Conservation (phyloP, 2,113 vertebrate species). For the Coryphaenoides rupestris region DNA sequence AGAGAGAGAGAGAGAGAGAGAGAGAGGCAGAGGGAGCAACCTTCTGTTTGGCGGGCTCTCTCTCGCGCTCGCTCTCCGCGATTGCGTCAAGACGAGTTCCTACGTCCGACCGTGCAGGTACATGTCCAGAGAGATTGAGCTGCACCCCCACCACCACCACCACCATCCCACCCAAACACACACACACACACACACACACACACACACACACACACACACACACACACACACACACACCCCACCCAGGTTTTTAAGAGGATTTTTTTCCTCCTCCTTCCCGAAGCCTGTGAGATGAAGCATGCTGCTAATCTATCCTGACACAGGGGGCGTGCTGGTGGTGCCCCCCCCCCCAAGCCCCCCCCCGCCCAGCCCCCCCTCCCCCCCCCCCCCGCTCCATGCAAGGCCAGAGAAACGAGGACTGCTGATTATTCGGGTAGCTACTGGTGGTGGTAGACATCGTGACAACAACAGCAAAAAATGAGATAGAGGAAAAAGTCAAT, state of each 20-base stretch:
- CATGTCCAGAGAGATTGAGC: slow-evolving; percentile 62
- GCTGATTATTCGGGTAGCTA: slow-evolving; percentile 40
- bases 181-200: no score
- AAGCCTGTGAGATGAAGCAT: slow-evolving; percentile 56
- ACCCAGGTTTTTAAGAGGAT: slow-evolving; percentile 57
- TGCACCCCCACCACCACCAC: slow-evolving; percentile 45
- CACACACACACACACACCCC: no score
- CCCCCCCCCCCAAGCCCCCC: slow-evolving; percentile 55
- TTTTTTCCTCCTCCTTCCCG: slow-evolving; percentile 52
- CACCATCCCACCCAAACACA: no score
- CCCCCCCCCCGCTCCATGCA: slow-evolving; percentile 44
- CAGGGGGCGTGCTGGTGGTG: slow-evolving; percentile 58
- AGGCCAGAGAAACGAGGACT: neutral
- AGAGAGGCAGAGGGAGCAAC: no score
- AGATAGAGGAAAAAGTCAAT: no score
- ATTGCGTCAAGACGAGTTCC: slow-evolving; percentile 38
- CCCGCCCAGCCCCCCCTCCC: slow-evolving; percentile 45
- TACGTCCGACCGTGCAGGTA: slow-evolving; percentile 48
- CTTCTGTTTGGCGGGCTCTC: slow-evolving; percentile 30
- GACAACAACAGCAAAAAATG: no score
- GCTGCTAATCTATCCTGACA: slow-evolving; percentile 69
- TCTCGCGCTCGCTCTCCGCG: neutral
- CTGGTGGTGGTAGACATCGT: slow-evolving; percentile 37
- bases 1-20: no score
- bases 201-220: no score